Conservation (phyloP, 2,797 vertebrate genomes). For the Podarcis lilfordi region DNA sequence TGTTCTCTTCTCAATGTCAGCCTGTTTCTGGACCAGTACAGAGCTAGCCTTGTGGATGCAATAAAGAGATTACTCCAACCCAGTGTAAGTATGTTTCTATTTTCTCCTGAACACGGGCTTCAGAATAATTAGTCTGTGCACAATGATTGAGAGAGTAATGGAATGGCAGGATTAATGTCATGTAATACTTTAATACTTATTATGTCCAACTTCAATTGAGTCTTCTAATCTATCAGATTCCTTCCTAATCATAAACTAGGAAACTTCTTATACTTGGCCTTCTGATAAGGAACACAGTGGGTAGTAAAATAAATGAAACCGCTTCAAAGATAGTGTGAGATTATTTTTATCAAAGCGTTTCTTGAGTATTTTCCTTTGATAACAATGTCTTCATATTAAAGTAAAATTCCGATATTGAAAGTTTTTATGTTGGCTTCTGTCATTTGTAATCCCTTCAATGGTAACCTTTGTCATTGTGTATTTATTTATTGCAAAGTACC, state of each 20-base stretch:
- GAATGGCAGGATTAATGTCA: slow-evolving; percentile 98
- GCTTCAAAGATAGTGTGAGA: slow-evolving; percentile 92
- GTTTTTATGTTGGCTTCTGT: slow-evolving; percentile 81
- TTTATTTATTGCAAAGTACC: slow-evolving; percentile 75
- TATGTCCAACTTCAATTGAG: slow-evolving; percentile 96
- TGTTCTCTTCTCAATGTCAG: slow-evolving; percentile 85
- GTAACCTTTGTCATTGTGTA: slow-evolving; percentile 77
- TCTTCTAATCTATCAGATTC: slow-evolving; percentile 92
- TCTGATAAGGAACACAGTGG: slow-evolving; percentile 90
- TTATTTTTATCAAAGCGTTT: slow-evolving; percentile 91
- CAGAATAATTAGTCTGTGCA: slow-evolving; percentile 92
- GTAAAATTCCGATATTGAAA: slow-evolving; percentile 83
- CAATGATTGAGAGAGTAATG: slow-evolving; percentile 92
- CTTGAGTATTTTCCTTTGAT: slow-evolving; percentile 85
- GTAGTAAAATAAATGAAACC: slow-evolving; percentile 92
- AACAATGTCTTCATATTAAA: slow-evolving; percentile 86
- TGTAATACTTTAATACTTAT: slow-evolving; percentile 99
- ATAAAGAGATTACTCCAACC: slow-evolving; percentile 98
- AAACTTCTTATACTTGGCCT: slow-evolving; percentile 94
- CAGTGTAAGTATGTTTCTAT: slow-evolving; percentile 92
- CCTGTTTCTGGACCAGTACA: slow-evolving; percentile 98
- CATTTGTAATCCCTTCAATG: slow-evolving; percentile 80
- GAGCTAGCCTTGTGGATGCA: slow-evolving; percentile 96
- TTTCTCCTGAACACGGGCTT: slow-evolving; percentile 84
- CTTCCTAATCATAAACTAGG: slow-evolving; percentile 92